Evolutionary conservation across 1,140 invertebrate genomes (phyloP), one percentile per base, ranked within the genome.

Genomic region (Delia radicum): DNA sequence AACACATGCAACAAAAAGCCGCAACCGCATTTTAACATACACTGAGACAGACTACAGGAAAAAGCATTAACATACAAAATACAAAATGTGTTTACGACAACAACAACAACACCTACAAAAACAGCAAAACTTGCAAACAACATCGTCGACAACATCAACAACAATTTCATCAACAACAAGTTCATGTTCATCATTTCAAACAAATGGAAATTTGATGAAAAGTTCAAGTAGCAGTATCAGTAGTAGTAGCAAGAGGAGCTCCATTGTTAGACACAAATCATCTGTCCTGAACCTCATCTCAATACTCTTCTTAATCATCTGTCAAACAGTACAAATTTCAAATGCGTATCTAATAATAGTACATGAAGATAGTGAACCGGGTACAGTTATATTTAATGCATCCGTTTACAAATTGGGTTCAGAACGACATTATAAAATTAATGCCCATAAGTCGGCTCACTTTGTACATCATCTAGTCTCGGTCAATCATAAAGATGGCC

Each of bases 381-480:
- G 93, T 7, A 88, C 91, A 42, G 84, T 91, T n/a, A 89, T 95
- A 55, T 93, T 95, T 86, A 93, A 95, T 87, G 92, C 93, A 8
- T 93, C 92, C 3, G 91, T 94, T n/a, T 93, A 93, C 69, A 90
- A 92, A 76, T 87, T 94, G 15, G 92, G 92, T 74, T 91, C 92
- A 12, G 91, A 92, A 79, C 86, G 93, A 37, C 89, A 90, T 75
- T 95, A 95, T 87, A 89, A 91, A 80, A 91, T 94, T 46, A 94
- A 95, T 79, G 87, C 89, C 15, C 91, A 95, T 78, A 89, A 93
- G 77, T 95, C 93, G 27, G 93, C 93, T 2, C 91, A 92, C 85
- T 95, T 95, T 86, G 94, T 95, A 1, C 90, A 92, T 75, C 92
- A 92, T 79, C 88, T 95, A 65, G 89, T 96, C 55, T 88, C 91